Percentiles rank a stretch among this genome's conserved stretches.
Evolutionary conservation across 2,113 vertebrate genomes (phyloP).

Genomic region (Rhinoderma darwinii): DNA sequence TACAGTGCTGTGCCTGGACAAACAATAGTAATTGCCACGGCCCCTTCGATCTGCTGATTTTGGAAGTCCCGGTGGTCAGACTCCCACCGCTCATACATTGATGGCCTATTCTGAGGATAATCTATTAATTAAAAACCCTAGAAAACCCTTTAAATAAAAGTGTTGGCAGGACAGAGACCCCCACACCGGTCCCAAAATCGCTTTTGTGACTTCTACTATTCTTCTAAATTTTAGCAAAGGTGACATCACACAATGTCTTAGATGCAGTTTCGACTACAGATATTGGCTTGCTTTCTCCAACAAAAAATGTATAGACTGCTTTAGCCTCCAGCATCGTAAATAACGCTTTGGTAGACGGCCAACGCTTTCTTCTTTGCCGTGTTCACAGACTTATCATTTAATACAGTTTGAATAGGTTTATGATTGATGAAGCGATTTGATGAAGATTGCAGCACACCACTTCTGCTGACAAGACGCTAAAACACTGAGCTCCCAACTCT

Average conservation of each 20-base stretch:
- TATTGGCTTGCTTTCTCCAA: constrained; percentile 5
- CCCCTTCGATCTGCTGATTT: no score
- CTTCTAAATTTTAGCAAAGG: no score
- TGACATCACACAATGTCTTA: background rate
- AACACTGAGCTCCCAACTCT: background rate
- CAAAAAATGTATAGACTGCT: background rate
- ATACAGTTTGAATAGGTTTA: constrained; percentile 36
- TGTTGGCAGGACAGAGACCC: background rate
- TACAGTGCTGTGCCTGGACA: no score
- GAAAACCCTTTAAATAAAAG: no score
- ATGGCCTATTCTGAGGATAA: no score
- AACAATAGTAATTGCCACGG: no score
- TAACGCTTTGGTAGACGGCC: constrained; percentile 13
- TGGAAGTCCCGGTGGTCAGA: no score
- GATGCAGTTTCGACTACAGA: background rate
- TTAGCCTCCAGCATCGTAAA: background rate
- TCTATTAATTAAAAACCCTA: no score
- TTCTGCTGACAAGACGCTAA: constrained; percentile 19
- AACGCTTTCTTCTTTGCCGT: background rate
- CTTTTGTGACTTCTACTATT: no score
- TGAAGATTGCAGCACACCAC: background rate
- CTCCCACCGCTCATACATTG: no score
- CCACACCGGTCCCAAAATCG: background rate
- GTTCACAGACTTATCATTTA: constrained; percentile 36
- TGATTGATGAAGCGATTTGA: constrained; percentile 36